These are phyloP conservation scores for Podabrus alpinus DNA, from an alignment of 2,888 invertebrate species.

Conservation along the genomic window DNA sequence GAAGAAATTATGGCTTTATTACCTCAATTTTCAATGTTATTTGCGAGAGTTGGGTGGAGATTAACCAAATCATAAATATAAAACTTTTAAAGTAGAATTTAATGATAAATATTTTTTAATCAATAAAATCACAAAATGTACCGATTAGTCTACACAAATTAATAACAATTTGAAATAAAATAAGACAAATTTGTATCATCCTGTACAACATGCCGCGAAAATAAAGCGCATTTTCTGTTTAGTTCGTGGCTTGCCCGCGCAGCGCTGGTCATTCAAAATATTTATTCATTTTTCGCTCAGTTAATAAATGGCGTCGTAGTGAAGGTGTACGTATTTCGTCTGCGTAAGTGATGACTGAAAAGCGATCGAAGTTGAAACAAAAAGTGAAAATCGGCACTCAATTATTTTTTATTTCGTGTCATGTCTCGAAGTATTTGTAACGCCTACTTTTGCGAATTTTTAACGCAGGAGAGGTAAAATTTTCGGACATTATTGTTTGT, in stretches of 20 bases:
- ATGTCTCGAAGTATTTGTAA: conserved; percentile 7
- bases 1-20: too few species aligned
- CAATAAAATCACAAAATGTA: too few species aligned
- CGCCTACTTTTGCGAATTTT: conserved; percentile 9
- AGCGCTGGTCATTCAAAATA: conserved; percentile 22
- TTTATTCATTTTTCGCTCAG: conserved; percentile 48
- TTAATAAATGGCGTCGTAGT: conserved; percentile 57
- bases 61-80: too few species aligned
- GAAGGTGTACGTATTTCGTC: conserved; percentile 53
- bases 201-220: neutral
- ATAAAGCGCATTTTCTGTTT: neutral
- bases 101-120: too few species aligned
- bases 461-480: conserved; percentile 22
- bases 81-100: too few species aligned
- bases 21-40: too few species aligned
- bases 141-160: too few species aligned
- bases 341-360: conserved; percentile 54
- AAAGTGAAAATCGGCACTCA: conserved; percentile 26
- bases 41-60: too few species aligned
- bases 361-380: conserved; percentile 40
- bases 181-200: neutral
- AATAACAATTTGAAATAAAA: too few species aligned
- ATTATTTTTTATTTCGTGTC: conserved; percentile 11
- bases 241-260: conserved; percentile 7
- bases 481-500: conserved; percentile 23